Conservation (phyloP, 35 echinoderm and acorn worm species). For the Apostichopus californicus region DNA sequence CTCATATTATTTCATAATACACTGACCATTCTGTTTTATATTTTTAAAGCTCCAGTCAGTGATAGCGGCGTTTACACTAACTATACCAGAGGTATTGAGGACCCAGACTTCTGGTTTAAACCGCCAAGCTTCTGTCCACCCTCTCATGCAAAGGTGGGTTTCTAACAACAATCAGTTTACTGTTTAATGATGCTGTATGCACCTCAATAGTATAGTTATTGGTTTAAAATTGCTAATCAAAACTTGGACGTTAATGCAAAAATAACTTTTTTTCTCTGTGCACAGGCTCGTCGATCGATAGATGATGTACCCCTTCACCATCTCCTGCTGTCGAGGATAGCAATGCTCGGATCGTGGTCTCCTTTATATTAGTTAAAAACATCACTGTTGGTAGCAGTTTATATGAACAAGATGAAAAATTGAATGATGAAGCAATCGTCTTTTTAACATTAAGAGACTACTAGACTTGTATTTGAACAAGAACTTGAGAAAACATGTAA, state of each 20-base stretch:
- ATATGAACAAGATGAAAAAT: too few relatives aligned
- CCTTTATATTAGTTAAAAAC: neutral
- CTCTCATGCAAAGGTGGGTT: neutral
- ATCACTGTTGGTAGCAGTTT: too few relatives aligned
- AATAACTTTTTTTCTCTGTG: too few relatives aligned
- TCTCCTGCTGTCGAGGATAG: neutral
- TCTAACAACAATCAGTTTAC: neutral
- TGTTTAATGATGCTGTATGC: too few relatives aligned
- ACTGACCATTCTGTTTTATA: neutral
- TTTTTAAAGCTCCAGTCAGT: neutral
- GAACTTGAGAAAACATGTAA: too few relatives aligned
- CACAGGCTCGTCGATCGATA: neutral
- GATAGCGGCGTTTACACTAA: constrained; percentile 16
- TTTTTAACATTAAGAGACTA: too few relatives aligned
- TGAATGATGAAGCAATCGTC: too few relatives aligned
- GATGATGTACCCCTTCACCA: neutral
- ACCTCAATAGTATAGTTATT: too few relatives aligned
- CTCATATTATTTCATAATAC: too few relatives aligned
- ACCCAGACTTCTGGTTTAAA: constrained; percentile 17
- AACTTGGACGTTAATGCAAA: too few relatives aligned
- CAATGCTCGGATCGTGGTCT: neutral
- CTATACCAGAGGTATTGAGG: constrained; percentile 12
- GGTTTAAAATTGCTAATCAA: too few relatives aligned
- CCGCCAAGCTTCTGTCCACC: constrained; percentile 38
- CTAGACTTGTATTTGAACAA: too few relatives aligned